These are phyloP conservation scores for Corythoichthys intestinalis DNA, from an alignment of 2,113 vertebrate genomes.

Conservation along the genomic window DNA sequence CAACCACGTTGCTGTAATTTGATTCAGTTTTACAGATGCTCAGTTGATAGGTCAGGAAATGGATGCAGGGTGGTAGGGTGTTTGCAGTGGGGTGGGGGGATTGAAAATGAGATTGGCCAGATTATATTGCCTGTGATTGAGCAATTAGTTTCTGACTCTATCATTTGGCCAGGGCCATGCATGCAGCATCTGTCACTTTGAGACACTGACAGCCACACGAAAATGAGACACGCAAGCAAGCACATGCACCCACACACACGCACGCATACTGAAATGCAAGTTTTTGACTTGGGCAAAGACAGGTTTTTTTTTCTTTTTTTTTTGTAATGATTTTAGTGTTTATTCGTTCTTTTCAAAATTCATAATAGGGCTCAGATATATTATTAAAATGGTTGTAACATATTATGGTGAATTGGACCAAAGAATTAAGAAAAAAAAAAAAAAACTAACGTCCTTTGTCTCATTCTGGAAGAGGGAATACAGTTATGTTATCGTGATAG, in stretches of 20 bases:
- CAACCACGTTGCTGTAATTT: slow-evolving; percentile 6
- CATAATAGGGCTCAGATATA: not conserved
- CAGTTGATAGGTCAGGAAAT: slow-evolving; percentile 45
- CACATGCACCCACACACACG: not conserved
- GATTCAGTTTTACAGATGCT: slow-evolving; percentile 47
- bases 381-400: too few species aligned
- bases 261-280: not conserved
- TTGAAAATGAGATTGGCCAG: slow-evolving; percentile 62
- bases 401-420: too few species aligned
- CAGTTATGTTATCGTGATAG: too few species aligned
- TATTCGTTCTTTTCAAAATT: not conserved
- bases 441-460: too few species aligned
- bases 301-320: too few species aligned
- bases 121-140: slow-evolving; percentile 69
- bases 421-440: too few species aligned
- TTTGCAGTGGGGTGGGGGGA: not conserved
- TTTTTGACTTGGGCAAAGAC: not conserved
- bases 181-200: slow-evolving; percentile 60
- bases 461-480: too few species aligned
- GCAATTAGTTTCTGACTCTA: slow-evolving; percentile 65
- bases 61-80: not conserved
- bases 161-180: slow-evolving; percentile 49
- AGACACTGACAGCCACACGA: slow-evolving; percentile 12
- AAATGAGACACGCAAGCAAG: not conserved
- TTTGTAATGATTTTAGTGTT: too few species aligned